These are phyloP conservation scores for Cairina moschata DNA, from an alignment of 2,113 vertebrate genomes.

Conservation along the genomic window DNA sequence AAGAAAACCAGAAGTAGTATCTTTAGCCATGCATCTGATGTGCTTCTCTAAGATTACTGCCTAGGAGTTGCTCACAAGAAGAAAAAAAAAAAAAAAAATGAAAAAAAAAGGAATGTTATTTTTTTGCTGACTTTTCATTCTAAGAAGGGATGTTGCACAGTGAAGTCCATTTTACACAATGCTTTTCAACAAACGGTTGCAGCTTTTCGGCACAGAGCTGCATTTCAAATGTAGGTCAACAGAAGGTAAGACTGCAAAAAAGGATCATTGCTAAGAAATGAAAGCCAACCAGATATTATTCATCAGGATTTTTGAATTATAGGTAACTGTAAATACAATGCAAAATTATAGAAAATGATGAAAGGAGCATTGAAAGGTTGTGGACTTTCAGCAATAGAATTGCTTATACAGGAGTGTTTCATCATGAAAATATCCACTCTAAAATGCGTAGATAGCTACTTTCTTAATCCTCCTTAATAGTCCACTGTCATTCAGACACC, in stretches of 20 bases:
- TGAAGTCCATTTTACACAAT: neutral
- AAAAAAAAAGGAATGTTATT: neutral
- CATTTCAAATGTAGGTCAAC: constrained; percentile 19
- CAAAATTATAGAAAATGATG: neutral
- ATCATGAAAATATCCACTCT: neutral
- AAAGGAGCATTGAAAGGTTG: neutral
- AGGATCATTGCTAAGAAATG: neutral
- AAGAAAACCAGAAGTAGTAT: neutral
- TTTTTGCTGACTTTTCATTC: neutral
- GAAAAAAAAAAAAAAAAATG: neutral
- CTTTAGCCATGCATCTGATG: neutral
- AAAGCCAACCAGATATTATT: neutral
- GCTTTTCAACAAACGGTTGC: neutral
- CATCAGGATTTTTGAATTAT: neutral
- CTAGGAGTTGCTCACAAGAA: neutral
- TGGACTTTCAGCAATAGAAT: neutral
- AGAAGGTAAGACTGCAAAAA: neutral
- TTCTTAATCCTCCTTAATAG: neutral
- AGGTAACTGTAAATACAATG: neutral
- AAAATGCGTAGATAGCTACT: neutral
- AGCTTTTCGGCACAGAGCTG: neutral
- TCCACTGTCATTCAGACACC: neutral
- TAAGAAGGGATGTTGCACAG: neutral
- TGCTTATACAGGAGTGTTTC: neutral
- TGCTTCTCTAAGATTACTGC: neutral